Evolutionary conservation across 2,113 vertebrate genomes (phyloP), one percentile per base, ranked within the genome.

Genomic region (Lasiurus borealis): DNA sequence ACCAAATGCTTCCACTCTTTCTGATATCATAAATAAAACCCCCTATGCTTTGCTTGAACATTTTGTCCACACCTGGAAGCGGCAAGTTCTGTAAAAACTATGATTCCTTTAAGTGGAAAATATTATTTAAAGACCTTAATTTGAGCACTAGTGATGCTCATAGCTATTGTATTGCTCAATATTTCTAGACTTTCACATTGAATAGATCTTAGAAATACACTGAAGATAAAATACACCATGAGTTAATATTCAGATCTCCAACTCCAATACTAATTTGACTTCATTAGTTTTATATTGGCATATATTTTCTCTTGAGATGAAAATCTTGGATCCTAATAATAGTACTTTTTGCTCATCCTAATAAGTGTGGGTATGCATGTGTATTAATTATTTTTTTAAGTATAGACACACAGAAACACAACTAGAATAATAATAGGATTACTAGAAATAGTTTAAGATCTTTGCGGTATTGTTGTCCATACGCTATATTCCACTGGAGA

Each of bases 231-330:
- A 48, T 73, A 52, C 0, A 48, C 15, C 44, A 66, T 50, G 31
- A 71, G 3, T 83, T 91, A 3, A 89, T 50, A 18, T 54, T 85
- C 36, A 72, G 73, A 84, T 72, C 68, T 85, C 40, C 29, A 80
- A 80, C 72, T 91, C 21, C 29, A 90, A n/a, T 57, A 85, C 64
- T 81, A 76, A 69, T 95, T 82, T 91, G 14, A 77, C 34, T 62
- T 85, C 48, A 44, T 73, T 92, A 78, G 16, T 86, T 8, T 88
- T 83, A 75, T 14, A 69, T 82, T 54, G 78, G 5, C 7, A 5
- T 75, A 71, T 90, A 8, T 93, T 66, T 75, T 73, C 59, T 90
- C 12, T 85, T 87, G 23, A 14, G 44, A 21, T 77, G n/a, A 90
- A 92, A 72, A 44, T 77, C 12, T 93, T 78, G 8, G 5, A 83